Percentiles rank a stretch among this genome's conserved stretches.
Conservation (phyloP, 2,888 invertebrate species). For the Mythimna albipuncta region DNA sequence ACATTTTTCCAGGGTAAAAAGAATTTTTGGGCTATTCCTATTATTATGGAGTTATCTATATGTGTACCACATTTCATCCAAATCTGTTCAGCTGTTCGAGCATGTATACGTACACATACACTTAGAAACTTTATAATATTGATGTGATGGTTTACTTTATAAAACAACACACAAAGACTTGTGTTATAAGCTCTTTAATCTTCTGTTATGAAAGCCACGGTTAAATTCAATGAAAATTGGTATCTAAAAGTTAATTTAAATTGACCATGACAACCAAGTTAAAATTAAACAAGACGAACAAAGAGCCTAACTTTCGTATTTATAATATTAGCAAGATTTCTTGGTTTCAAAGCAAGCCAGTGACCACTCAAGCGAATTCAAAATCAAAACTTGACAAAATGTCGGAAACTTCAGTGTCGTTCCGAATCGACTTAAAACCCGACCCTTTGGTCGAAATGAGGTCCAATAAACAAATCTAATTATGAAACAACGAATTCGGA, state of each 20-base stretch:
- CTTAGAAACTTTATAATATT: no score
- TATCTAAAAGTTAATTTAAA: not conserved
- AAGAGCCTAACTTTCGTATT: conserved; percentile 43
- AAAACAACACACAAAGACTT: not conserved
- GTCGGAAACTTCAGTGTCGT: conserved; percentile 39
- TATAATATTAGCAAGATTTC: conserved; percentile 22
- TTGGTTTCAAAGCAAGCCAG: conserved; percentile 29
- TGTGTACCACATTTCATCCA: no score
- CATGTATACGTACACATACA: no score
- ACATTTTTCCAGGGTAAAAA: no score
- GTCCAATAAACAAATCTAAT: conserved; percentile 63
- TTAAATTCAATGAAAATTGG: not conserved
- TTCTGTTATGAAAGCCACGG: not conserved
- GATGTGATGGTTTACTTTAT: not conserved
- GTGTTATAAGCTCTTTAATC: not conserved
- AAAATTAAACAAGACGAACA: conserved; percentile 17
- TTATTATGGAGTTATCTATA: no score
- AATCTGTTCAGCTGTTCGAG: no score
- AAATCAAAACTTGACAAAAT: conserved; percentile 44
- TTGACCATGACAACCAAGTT: not conserved
- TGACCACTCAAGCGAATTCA: conserved; percentile 26
- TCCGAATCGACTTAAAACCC: conserved; percentile 39
- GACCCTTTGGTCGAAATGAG: conserved; percentile 49
- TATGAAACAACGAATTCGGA: conserved; percentile 53
- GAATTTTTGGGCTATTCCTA: no score